Evolutionary conservation across 2,797 vertebrate species (phyloP).

Genomic region (Sebastes matsubarae): DNA sequence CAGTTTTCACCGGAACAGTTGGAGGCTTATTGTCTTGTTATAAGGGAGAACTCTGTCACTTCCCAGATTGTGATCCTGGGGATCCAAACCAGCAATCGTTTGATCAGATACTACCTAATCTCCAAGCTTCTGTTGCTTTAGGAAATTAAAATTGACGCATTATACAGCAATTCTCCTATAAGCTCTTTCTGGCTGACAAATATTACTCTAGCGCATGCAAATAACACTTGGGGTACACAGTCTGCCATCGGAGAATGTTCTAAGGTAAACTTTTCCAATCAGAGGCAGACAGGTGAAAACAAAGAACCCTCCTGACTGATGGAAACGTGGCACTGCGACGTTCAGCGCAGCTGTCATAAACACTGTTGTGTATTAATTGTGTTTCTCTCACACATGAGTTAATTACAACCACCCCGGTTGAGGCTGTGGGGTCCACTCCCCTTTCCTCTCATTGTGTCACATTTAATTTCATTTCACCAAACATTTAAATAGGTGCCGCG

Average conservation of each 20-base stretch:
- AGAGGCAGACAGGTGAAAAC: conserved; percentile 36
- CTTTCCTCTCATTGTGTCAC: conserved; percentile 73
- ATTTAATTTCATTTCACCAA: conserved; percentile 77
- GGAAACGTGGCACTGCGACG: conserved; percentile 11
- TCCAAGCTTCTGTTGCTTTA: conserved; percentile 43
- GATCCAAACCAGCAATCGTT: conserved; percentile 41
- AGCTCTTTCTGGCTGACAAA: conserved; percentile 44
- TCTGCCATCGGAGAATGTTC: conserved; percentile 46
- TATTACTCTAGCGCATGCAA: conserved; percentile 34
- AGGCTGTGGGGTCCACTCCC: conserved; percentile 62
- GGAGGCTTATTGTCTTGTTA: conserved; percentile 31
- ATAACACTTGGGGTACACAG: conserved; percentile 32
- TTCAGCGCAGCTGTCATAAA: conserved; percentile 64
- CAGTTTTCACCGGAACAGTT: conserved; percentile 40
- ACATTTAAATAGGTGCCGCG: conserved; percentile 76
- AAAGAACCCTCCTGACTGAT: conserved; percentile 11
- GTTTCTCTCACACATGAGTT: conserved; percentile 63
- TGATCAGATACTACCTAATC: conserved; percentile 43
- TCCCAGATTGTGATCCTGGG: conserved; percentile 29
- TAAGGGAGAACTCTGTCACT: conserved; percentile 10
- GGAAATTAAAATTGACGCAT: conserved; percentile 45
- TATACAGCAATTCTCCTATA: conserved; percentile 32
- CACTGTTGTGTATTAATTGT: conserved; percentile 66
- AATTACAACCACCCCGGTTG: conserved; percentile 66
- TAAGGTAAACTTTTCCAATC: conserved; percentile 31